phyloP scores from a whole-genome alignment of 2,797 vertebrate species.

The Hafferia zeledoni region DNA sequence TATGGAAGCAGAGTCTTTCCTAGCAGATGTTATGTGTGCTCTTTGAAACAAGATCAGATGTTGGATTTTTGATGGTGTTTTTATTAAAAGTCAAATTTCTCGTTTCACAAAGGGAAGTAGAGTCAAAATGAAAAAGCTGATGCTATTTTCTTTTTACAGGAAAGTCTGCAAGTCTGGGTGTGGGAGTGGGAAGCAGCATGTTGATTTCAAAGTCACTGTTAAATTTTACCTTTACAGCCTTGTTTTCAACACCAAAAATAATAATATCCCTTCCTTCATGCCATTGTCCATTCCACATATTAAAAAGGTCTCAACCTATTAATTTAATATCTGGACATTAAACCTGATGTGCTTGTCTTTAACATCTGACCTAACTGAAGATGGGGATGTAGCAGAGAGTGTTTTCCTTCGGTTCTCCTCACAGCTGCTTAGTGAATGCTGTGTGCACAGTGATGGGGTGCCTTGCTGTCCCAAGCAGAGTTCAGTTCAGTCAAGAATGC shows the following conservation, averaged over 20 bases:
- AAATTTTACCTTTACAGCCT: background rate
- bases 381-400: background rate
- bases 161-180: background rate
- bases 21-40: background rate
- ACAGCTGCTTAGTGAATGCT: background rate
- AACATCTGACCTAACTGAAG: background rate
- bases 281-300: background rate
- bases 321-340: background rate
- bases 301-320: background rate
- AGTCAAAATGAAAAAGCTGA: background rate
- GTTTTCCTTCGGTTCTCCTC: background rate
- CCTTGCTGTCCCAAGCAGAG: background rate
- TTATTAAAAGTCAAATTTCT: background rate
- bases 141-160: background rate
- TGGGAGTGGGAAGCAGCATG: background rate
- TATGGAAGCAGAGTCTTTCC: background rate
- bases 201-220: background rate
- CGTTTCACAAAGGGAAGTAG: background rate
- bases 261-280: background rate
- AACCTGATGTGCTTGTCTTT: background rate
- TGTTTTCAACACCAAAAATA: background rate
- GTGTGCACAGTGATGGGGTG: background rate
- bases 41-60: background rate
- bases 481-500: background rate
- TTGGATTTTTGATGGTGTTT: background rate